phyloP scores from a whole-genome alignment of 2,797 vertebrate species.

The Semaprochilodus insignis region DNA sequence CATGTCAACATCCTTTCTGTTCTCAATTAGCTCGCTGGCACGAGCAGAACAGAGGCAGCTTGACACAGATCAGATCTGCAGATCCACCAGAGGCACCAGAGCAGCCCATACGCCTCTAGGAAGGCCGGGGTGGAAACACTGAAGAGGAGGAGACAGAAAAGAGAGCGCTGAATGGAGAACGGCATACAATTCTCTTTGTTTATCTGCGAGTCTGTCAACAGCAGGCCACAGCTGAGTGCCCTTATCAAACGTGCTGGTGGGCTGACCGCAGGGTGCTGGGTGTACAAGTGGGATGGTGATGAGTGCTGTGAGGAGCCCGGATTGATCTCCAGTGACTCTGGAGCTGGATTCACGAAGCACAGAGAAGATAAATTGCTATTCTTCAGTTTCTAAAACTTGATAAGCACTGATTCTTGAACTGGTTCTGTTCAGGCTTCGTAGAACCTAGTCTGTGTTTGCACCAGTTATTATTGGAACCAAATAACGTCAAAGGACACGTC shows the following conservation, averaged over 20 bases:
- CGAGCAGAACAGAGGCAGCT: not conserved
- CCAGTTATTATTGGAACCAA: no score
- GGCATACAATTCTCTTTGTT: slow-evolving; percentile 40
- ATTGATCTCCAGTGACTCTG: slow-evolving; percentile 11
- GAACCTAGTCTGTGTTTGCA: no score
- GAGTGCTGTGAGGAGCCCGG: slow-evolving; percentile 35
- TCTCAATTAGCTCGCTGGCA: slow-evolving; percentile 56
- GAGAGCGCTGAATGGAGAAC: not conserved
- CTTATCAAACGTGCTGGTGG: slow-evolving; percentile 69
- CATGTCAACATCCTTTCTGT: slow-evolving; percentile 65
- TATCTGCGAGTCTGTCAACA: slow-evolving; percentile 68
- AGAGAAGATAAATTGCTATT: not conserved
- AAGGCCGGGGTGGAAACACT: slow-evolving; percentile 45
- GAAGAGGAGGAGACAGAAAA: not conserved
- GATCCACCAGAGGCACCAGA: slow-evolving; percentile 63
- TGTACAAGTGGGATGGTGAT: not conserved
- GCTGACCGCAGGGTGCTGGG: slow-evolving; percentile 27
- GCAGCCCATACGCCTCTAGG: slow-evolving; percentile 46
- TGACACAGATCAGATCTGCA: slow-evolving; percentile 70
- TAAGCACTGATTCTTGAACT: no score
- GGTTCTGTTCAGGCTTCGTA: no score
- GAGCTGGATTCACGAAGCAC: not conserved
- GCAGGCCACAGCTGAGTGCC: slow-evolving; percentile 47
- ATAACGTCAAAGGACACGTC: no score
- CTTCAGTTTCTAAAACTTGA: no score